phyloP scores from a whole-genome alignment of 2,113 vertebrate species.

The Polypterus senegalus region DNA sequence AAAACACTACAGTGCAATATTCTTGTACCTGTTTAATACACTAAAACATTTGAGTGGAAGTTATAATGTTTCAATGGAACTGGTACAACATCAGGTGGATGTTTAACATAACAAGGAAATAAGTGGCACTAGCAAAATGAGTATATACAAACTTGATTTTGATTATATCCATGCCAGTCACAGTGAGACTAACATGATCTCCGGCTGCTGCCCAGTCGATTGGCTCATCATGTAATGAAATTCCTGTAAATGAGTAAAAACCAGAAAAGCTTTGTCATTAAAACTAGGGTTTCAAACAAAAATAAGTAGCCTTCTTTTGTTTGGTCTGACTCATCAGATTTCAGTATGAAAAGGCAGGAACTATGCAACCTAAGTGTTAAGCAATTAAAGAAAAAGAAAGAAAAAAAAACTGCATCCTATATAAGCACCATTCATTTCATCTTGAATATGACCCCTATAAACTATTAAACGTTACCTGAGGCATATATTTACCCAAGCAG shows the following conservation, averaged over 20 bases:
- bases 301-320: conserved; percentile 28
- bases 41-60: no score
- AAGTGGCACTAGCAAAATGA: conserved; percentile 2
- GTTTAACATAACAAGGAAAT: background rate
- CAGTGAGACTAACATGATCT: conserved; percentile 88
- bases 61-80: background rate
- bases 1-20: no score
- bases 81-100: background rate
- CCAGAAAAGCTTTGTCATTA: conserved; percentile 43
- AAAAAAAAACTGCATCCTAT: no score
- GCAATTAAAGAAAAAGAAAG: no score
- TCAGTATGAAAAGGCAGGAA: conserved; percentile 57
- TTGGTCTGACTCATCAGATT: conserved; percentile 51
- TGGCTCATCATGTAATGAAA: conserved; percentile 81
- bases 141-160: conserved; percentile 84
- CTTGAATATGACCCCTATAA: no score
- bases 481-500: no score
- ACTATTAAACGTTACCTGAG: no score
- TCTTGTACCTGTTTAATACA: no score
- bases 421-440: no score
- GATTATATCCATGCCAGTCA: conserved; percentile 98
- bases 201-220: conserved; percentile 94
- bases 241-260: conserved; percentile 73
- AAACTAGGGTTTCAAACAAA: background rate
- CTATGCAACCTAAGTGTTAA: conserved; percentile 14